Evolutionary conservation across 2,888 invertebrate genomes (phyloP), one percentile per base, ranked within the genome.

Genomic region (Pemphredon lugubris): DNA sequence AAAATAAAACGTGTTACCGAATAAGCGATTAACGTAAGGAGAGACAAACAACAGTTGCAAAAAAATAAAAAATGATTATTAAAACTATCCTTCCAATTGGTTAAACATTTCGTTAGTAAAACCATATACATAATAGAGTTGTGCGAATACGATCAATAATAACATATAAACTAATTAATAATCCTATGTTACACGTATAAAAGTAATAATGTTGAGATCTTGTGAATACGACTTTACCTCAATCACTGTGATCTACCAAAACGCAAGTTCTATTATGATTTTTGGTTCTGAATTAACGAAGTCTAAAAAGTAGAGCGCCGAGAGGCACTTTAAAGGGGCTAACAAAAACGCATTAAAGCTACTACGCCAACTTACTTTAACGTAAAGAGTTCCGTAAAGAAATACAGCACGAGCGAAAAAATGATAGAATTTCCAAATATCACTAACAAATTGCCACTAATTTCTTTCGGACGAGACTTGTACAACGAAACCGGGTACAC

Each of bases 151-250:
- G 83, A 83, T 81, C 73, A 71, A 78, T 83, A 83, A 82, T 80
- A 78, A 71, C 66, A 69, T 63, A 69, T 65, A 77, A 77, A 74
- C 67, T 79, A 78, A 60, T 77, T 50, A 55, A 70, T 79, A 79
- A 71, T 61, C 66, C 66, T 81, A 80, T 76, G 74, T 81, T 81
- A 81, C 79, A 76, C 61, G 55, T 74, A 81, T 57, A 77, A 76
- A 74, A 69, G 69, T 76, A 61, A 73, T 75, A 69, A 73, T 55
- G 73, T 87, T n/a, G 88, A 88, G 88, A 88, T 88, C 88, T 30
- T 87, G 86, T 85, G 83, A 86, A 84, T 81, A 83, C 83, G 87
- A 85, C 85, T 84, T 85, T 79, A 81, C 79, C 83, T 83, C 85
- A 76, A 85, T 85, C 67, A 57, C 54, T 60, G 63, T 63, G 60